These are phyloP conservation scores for Epinephelus cyanopodus DNA, from an alignment of 2,113 vertebrate genomes.

Conservation along the genomic window DNA sequence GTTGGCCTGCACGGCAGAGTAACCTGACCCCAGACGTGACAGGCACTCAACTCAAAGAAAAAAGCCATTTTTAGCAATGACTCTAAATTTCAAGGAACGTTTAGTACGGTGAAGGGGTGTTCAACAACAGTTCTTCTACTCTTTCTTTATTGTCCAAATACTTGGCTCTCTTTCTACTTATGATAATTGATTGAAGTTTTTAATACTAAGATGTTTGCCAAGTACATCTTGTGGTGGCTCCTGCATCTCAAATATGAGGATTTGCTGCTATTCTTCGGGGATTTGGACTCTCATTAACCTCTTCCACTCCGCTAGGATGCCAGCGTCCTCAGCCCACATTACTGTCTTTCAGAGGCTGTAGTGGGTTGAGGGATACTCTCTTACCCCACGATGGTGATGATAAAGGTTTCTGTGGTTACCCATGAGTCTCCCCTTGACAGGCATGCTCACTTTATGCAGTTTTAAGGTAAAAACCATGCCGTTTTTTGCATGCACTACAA, in stretches of 20 bases:
- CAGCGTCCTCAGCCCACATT: too few relatives aligned
- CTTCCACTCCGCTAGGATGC: too few relatives aligned
- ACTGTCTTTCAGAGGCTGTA: too few relatives aligned
- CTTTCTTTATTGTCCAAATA: neutral
- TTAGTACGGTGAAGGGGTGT: neutral
- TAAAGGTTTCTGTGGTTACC: too few relatives aligned
- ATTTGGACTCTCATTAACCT: neutral
- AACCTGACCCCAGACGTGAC: constrained; percentile 59
- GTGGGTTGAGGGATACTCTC: too few relatives aligned
- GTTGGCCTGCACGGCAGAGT: constrained; percentile 51
- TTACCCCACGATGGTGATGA: too few relatives aligned
- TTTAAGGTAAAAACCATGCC: too few relatives aligned
- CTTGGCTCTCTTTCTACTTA: neutral
- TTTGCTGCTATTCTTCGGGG: neutral
- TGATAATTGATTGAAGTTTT: neutral
- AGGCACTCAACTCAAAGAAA: constrained; percentile 42
- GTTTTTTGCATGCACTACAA: too few relatives aligned
- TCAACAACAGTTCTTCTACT: neutral
- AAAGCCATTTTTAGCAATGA: constrained; percentile 52
- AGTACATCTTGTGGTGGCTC: neutral
- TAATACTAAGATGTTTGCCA: too few relatives aligned
- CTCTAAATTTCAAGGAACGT: constrained; percentile 22
- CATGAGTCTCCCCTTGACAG: too few relatives aligned
- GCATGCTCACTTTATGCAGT: too few relatives aligned
- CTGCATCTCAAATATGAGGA: neutral